A percentile compares a stretch with the other conserved stretches of the same genome.
Conservation (phyloP, 2,113 vertebrate species). For the Catharus minimus region DNA sequence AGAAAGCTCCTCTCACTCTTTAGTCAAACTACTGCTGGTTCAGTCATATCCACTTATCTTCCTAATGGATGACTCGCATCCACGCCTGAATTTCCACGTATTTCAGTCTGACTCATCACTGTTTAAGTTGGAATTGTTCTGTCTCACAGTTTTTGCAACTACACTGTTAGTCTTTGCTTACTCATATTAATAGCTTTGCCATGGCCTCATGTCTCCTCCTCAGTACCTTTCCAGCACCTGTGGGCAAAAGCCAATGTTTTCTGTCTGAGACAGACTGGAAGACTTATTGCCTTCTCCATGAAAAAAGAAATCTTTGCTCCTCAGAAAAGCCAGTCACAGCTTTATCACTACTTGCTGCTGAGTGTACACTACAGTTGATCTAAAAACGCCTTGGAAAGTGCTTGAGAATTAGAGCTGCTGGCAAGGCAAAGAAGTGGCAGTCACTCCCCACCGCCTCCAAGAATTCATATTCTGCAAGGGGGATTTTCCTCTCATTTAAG, state of each 20-base stretch:
- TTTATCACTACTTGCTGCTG: not conserved
- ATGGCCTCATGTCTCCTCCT: not conserved
- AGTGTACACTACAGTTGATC: not conserved
- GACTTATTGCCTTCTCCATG: not conserved
- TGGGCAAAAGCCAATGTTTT: not conserved
- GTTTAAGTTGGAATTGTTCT: not conserved
- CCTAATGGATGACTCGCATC: not conserved
- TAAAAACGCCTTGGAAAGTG: not conserved
- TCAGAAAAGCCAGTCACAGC: not conserved
- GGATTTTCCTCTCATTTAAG: conserved; percentile 66
- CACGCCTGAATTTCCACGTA: not conserved
- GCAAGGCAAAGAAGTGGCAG: conserved; percentile 43
- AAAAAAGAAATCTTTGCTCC: not conserved
- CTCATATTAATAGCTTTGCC: not conserved
- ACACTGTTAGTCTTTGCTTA: not conserved
- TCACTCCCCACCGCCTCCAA: conserved; percentile 27
- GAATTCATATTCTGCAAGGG: conserved; percentile 40
- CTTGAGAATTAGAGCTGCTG: conserved; percentile 17
- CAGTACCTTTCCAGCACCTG: not conserved
- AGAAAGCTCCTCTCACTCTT: not conserved
- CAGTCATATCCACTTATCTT: not conserved
- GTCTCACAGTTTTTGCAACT: not conserved
- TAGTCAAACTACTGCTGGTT: not conserved
- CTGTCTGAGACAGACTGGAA: not conserved
- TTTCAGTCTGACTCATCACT: not conserved